Evolutionary conservation across 2,113 vertebrate species (phyloP).

Genomic region (Urocitellus parryii): DNA sequence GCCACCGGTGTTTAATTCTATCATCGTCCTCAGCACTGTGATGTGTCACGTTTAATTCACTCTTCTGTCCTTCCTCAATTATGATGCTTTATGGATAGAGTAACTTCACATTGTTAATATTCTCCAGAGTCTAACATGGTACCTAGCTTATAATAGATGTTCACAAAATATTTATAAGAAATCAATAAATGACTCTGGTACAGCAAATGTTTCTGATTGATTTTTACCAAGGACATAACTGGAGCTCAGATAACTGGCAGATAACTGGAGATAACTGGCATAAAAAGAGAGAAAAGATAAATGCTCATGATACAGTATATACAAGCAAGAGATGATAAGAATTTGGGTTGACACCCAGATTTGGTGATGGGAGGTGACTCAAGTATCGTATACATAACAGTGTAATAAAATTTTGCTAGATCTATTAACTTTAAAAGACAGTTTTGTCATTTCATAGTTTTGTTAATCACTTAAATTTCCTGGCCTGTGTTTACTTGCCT

Average conservation of each 20-base stretch:
- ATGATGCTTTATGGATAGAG: background rate
- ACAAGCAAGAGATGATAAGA: background rate
- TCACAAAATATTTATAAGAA: background rate
- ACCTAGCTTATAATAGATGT: background rate
- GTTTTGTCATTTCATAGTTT: background rate
- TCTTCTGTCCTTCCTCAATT: background rate
- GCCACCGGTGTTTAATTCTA: background rate
- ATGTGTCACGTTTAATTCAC: background rate
- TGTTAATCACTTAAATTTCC: background rate
- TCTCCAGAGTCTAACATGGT: background rate
- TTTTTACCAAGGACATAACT: background rate
- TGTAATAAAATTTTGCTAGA: background rate
- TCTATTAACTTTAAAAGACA: background rate
- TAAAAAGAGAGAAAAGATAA: background rate
- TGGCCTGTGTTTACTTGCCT: fast-evolving
- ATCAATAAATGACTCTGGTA: background rate
- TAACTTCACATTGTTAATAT: background rate
- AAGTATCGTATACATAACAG: background rate
- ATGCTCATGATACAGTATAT: background rate
- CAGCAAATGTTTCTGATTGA: background rate
- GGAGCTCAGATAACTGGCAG: background rate
- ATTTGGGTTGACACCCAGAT: background rate
- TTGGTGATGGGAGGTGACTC: background rate
- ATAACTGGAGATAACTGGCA: too few species aligned
- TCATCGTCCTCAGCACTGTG: background rate